A percentile compares a stretch with the other conserved stretches of the same genome.
These are phyloP conservation scores for Anastrepha obliqua DNA, from an alignment of 1,140 invertebrate species.

Conservation along the genomic window DNA sequence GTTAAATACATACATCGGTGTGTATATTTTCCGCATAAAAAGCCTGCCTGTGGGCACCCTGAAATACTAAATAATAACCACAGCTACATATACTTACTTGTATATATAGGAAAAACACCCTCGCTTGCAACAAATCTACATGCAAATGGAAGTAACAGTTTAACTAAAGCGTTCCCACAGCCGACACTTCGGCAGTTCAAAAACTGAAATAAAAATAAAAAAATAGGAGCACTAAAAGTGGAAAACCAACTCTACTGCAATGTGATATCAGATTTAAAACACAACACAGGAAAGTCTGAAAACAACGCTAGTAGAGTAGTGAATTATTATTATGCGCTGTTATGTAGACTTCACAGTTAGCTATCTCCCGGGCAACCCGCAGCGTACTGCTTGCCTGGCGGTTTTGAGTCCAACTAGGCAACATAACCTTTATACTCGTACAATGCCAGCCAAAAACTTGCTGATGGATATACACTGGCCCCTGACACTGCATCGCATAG, in stretches of 20 bases:
- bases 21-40: not conserved
- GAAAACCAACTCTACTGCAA: not conserved
- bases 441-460: constrained; percentile 15
- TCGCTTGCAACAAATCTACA: not conserved
- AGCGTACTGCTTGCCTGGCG: not conserved
- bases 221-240: not conserved
- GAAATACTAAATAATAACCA: not conserved
- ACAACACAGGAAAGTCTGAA: not conserved
- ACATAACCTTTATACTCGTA: not conserved
- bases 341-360: not conserved
- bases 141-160: constrained; percentile 37
- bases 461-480: not conserved
- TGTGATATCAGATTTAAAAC: not conserved
- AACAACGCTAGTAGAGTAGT: constrained; percentile 4
- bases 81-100: not conserved
- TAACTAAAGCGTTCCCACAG: constrained; percentile 18
- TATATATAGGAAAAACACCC: not conserved
- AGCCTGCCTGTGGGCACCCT: not conserved
- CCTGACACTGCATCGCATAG: not conserved
- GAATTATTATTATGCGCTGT: constrained; percentile 5
- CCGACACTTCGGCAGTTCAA: not conserved
- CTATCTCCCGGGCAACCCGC: not conserved
- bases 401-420: not conserved
- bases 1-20: no score
- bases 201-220: not conserved